phyloP scores from a whole-genome alignment of 2,113 vertebrate genomes.

The Bostrychus sinensis region DNA sequence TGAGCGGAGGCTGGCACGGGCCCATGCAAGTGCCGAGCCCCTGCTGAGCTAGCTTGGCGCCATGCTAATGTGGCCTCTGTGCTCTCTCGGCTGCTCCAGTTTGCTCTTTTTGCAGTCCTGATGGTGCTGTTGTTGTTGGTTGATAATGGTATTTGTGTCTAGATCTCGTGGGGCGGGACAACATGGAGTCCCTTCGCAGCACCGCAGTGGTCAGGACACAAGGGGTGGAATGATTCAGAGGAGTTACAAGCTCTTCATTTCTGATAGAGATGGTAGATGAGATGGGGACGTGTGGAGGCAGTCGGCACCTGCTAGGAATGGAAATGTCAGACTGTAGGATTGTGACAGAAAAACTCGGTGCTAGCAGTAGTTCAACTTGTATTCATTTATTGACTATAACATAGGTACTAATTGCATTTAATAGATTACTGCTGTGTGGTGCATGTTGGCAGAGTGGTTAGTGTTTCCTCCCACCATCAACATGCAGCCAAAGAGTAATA shows the following conservation, averaged over 20 bases:
- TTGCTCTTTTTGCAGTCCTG: slow-evolving; percentile 7
- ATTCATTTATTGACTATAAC: no score
- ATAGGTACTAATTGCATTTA: no score
- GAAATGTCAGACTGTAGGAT: no score
- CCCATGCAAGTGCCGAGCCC: slow-evolving; percentile 10
- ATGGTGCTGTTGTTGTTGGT: slow-evolving; percentile 39
- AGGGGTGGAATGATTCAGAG: slow-evolving; percentile 30
- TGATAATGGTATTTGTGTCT: slow-evolving; percentile 55
- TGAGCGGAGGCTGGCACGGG: slow-evolving; percentile 32
- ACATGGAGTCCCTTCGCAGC: slow-evolving; percentile 37
- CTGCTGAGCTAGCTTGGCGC: slow-evolving; percentile 23
- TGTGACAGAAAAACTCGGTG: no score
- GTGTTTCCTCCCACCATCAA: no score
- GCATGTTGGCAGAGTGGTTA: no score
- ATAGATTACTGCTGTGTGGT: no score
- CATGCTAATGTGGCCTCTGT: slow-evolving; percentile 34
- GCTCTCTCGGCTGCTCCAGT: slow-evolving; percentile 5
- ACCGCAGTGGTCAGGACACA: slow-evolving; percentile 42
- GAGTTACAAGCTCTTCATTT: slow-evolving; percentile 31
- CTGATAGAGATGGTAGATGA: slow-evolving; percentile 48
- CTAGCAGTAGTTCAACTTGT: no score
- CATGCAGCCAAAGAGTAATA: no score
- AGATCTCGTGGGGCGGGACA: slow-evolving; percentile 2
- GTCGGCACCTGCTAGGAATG: no score
- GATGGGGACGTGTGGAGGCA: slow-evolving; percentile 1